Evolutionary conservation across 1,140 invertebrate species (phyloP).

Genomic region (Cherax destructor): DNA sequence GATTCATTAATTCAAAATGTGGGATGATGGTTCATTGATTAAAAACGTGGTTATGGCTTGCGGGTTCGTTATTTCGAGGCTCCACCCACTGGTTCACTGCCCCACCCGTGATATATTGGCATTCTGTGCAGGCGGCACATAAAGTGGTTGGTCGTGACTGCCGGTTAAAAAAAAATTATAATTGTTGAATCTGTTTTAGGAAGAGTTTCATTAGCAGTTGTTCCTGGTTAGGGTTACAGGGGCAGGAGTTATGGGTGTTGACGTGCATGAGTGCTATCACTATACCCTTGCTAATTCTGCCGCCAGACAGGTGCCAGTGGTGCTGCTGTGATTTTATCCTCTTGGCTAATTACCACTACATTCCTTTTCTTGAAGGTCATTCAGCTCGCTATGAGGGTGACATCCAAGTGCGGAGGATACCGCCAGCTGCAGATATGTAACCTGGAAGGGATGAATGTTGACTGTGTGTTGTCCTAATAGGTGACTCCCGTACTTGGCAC

Average conservation of each 20-base stretch:
- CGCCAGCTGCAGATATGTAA: too few species aligned
- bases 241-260: background rate
- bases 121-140: background rate
- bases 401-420: too few species aligned
- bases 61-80: background rate
- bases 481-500: too few species aligned
- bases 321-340: too few species aligned
- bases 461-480: too few species aligned
- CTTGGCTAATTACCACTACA: background rate
- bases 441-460: too few species aligned
- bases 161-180: background rate
- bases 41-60: too few species aligned
- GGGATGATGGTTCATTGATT: too few species aligned
- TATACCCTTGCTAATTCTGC: background rate
- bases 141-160: conserved; percentile 3
- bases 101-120: background rate
- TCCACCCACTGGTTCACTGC: background rate
- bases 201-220: background rate
- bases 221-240: background rate
- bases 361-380: background rate
- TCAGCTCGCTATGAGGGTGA: background rate
- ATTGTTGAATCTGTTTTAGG: conserved; percentile 6
- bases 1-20: too few species aligned
- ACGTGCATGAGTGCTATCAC: background rate
- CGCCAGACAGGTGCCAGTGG: too few species aligned